phyloP scores from a whole-genome alignment of 2,113 vertebrate species.

The Cavia aperea region DNA sequence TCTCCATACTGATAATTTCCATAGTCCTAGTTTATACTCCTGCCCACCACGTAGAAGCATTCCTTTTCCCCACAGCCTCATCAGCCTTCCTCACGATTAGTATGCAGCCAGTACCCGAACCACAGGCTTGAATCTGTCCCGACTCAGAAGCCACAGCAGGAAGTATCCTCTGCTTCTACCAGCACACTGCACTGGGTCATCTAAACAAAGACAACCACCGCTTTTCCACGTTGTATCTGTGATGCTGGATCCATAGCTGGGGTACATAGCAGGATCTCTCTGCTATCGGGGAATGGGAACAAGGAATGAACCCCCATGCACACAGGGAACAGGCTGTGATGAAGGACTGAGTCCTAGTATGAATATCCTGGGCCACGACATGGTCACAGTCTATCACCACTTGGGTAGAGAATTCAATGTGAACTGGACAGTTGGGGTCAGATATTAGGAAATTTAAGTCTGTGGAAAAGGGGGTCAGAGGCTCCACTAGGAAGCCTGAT shows the following conservation, averaged over 20 bases:
- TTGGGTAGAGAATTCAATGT: slow-evolving; percentile 63
- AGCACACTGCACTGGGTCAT: rapidly evolving
- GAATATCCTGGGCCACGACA: slow-evolving; percentile 52
- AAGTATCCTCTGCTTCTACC: rapidly evolving
- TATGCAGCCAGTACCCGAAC: background rate
- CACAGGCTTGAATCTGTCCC: background rate
- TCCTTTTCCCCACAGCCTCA: background rate
- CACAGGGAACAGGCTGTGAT: rapidly evolving
- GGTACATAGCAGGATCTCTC: rapidly evolving
- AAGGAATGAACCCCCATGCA: background rate
- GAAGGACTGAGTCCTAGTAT: rapidly evolving
- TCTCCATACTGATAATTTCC: background rate
- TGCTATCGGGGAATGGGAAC: background rate
- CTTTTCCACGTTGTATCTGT: rapidly evolving
- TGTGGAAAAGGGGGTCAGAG: background rate
- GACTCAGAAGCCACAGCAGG: background rate
- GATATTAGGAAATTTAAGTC: slow-evolving; percentile 50
- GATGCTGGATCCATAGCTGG: background rate
- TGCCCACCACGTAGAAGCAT: no score
- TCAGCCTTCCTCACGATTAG: background rate
- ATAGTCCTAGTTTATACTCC: background rate
- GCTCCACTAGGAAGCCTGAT: background rate
- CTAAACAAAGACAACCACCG: background rate
- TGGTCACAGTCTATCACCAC: slow-evolving; percentile 67
- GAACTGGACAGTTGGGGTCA: slow-evolving; percentile 70